A percentile compares a stretch with the other conserved stretches of the same genome.
These are phyloP conservation scores for Coracias cyanogaster DNA, from an alignment of 2,797 vertebrate species.

Conservation along the genomic window DNA sequence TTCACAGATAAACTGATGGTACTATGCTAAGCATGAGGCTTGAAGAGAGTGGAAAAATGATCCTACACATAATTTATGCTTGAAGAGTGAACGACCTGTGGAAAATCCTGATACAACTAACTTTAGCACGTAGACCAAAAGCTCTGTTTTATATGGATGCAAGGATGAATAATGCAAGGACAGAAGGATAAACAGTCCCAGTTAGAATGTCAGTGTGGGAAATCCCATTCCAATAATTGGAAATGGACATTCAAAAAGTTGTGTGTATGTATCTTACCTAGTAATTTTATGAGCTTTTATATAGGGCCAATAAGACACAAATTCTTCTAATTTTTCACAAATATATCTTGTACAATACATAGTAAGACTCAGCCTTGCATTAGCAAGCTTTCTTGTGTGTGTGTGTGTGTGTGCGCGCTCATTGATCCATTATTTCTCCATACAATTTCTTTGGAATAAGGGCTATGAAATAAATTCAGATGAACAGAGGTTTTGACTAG, in stretches of 20 bases:
- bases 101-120: background rate
- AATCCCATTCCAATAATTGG: background rate
- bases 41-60: background rate
- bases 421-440: background rate
- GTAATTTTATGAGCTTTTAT: background rate
- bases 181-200: background rate
- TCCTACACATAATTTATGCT: background rate
- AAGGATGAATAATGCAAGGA: background rate
- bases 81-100: background rate
- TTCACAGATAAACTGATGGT: background rate
- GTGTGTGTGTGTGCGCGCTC: background rate
- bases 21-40: background rate
- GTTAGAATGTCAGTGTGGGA: background rate
- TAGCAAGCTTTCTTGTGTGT: background rate
- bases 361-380: background rate
- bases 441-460: background rate
- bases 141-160: background rate
- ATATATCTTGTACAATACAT: background rate
- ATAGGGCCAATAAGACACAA: background rate
- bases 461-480: background rate
- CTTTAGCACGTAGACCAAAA: accelerated
- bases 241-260: background rate
- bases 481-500: background rate
- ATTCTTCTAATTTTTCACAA: background rate
- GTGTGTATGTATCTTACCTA: background rate